Conservation (phyloP, 1,140 invertebrate genomes). For the Coenobita brevimanus region DNA sequence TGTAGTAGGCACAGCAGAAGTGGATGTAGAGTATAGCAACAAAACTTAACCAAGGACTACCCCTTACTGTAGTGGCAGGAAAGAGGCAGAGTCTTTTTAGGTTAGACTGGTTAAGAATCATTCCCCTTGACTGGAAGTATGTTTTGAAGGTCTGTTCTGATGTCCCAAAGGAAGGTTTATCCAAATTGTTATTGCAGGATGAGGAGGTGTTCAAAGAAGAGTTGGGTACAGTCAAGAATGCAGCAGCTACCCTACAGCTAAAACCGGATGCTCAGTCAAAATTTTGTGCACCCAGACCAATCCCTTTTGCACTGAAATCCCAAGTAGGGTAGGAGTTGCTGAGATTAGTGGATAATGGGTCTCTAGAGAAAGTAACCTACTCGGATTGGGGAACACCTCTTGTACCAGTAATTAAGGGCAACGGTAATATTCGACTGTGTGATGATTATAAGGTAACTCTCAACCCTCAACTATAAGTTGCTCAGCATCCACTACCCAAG, state of each 20-base stretch:
- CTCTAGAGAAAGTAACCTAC: neutral
- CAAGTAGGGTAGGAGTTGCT: neutral
- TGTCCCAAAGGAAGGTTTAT: neutral
- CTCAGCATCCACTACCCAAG: conserved; percentile 72
- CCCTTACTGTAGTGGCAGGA: neutral
- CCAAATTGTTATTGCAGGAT: neutral
- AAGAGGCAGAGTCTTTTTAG: conserved; percentile 5
- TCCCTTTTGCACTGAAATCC: neutral
- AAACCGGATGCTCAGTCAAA: neutral
- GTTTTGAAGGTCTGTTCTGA: neutral
- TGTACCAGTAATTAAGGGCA: neutral
- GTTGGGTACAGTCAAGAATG: neutral
- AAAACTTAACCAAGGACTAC: neutral
- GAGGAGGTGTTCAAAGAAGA: neutral
- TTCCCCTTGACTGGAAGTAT: neutral
- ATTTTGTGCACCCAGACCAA: too few relatives aligned
- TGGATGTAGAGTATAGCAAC: conserved; percentile 2
- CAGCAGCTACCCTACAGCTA: too few relatives aligned
- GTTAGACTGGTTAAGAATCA: neutral
- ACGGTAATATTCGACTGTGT: conserved; percentile 66
- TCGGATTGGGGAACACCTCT: conserved; percentile 2
- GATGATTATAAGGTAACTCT: conserved; percentile 73
- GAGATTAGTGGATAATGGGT: too few relatives aligned
- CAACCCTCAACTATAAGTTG: conserved; percentile 71
- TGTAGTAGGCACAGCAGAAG: neutral